A percentile compares a stretch with the other conserved stretches of the same genome.
phyloP scores from a whole-genome alignment of 2,797 vertebrate species.

The Cirrhinus mrigala region DNA sequence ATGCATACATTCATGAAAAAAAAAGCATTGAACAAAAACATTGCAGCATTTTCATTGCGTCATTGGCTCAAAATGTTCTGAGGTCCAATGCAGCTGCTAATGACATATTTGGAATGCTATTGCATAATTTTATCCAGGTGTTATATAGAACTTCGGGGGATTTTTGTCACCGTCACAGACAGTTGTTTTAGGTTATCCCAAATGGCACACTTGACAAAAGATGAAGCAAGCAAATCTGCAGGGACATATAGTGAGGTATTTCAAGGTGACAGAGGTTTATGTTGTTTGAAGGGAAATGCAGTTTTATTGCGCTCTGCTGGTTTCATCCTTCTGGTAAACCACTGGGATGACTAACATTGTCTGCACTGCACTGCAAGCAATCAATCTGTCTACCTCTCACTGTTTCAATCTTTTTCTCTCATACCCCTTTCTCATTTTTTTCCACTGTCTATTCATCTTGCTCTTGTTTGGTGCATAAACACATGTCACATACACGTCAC shows the following conservation, averaged over 20 bases:
- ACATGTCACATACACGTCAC: background rate
- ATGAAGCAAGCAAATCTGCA: background rate
- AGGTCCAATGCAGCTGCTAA: background rate
- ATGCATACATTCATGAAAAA: no score
- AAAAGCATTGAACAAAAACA: no score
- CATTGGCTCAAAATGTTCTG: background rate
- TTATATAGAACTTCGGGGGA: no score
- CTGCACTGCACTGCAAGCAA: background rate
- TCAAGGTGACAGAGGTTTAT: slow-evolving; percentile 5
- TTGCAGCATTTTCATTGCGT: background rate
- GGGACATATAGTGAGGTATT: slow-evolving; percentile 11
- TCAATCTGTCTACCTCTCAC: background rate
- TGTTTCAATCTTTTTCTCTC: background rate
- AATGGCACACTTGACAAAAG: background rate
- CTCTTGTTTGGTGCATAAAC: slow-evolving; percentile 35
- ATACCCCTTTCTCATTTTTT: background rate
- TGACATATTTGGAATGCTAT: background rate
- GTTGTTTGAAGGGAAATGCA: background rate
- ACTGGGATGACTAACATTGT: background rate
- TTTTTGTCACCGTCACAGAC: background rate
- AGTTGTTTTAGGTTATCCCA: background rate
- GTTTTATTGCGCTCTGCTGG: slow-evolving; percentile 32
- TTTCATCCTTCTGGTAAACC: slow-evolving; percentile 28
- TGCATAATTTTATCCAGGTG: background rate
- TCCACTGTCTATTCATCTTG: background rate